Conservation (phyloP, 1,140 invertebrate species). For the Dendrolimus kikuchii region DNA sequence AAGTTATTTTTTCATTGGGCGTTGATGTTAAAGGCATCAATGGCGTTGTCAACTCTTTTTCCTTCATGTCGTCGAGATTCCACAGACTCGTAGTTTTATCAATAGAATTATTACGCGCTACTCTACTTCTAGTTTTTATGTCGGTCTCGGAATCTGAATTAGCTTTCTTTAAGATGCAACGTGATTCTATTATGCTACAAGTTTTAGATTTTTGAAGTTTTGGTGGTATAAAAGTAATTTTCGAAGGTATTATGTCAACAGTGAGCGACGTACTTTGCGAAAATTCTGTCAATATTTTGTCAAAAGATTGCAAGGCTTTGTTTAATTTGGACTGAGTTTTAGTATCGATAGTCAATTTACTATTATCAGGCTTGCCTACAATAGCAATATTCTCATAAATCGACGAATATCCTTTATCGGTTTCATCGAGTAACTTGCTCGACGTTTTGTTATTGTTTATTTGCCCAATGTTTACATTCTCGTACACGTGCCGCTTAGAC, state of each 20-base stretch:
- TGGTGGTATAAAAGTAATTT: constrained; percentile 57
- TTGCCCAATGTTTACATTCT: constrained; percentile 61
- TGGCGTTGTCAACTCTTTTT: constrained; percentile 56
- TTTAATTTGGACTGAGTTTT: constrained; percentile 72
- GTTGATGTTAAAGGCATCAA: constrained; percentile 45
- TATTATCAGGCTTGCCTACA: constrained; percentile 47
- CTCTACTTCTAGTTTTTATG: constrained; percentile 40
- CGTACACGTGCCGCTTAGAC: constrained; percentile 51
- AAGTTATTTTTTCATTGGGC: constrained; percentile 52
- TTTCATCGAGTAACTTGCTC: constrained; percentile 48
- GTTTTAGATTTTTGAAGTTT: constrained; percentile 76
- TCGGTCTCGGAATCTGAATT: constrained; percentile 51
- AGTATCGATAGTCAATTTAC: constrained; percentile 9
- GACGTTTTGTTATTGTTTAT: constrained; percentile 18
- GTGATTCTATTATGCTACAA: constrained; percentile 76
- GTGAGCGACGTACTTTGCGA: constrained; percentile 37
- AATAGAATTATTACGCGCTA: constrained; percentile 58
- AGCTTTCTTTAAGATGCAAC: constrained; percentile 74
- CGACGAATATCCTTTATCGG: constrained; percentile 52
- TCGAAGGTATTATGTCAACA: constrained; percentile 28
- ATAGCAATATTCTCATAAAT: constrained; percentile 62
- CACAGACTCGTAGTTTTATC: constrained; percentile 71
- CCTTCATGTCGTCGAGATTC: constrained; percentile 72
- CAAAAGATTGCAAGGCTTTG: constrained; percentile 76
- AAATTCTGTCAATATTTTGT: constrained; percentile 75